Conservation (phyloP, 1,140 invertebrate species). For the Drosophila truncata region DNA sequence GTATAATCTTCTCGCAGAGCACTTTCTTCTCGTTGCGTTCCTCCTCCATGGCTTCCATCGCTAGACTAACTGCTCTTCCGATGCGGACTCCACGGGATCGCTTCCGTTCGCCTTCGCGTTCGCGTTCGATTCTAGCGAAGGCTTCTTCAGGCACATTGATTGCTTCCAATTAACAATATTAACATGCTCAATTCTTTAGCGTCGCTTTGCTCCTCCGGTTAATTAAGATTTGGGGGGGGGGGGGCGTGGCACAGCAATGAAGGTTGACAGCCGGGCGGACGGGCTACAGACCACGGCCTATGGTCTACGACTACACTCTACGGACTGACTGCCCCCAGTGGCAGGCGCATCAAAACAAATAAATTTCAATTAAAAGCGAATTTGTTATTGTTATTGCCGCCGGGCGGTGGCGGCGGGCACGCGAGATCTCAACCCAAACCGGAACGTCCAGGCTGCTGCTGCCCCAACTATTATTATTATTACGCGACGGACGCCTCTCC, state of each 20-base stretch:
- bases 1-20: conserved; percentile 92
- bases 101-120: conserved; percentile 50
- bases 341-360: conserved; percentile 59
- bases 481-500: conserved; percentile 17
- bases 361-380: conserved; percentile 79
- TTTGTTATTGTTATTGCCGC: conserved; percentile 41
- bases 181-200: conserved; percentile 27
- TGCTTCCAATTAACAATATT: conserved; percentile 68
- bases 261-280: not conserved
- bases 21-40: conserved; percentile 87
- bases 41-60: conserved; percentile 45
- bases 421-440: conserved; percentile 14
- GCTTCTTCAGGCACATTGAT: conserved; percentile 72
- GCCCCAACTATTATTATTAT: conserved; percentile 24
- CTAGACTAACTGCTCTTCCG: conserved; percentile 26
- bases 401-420: conserved; percentile 3
- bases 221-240: conserved; percentile 54
- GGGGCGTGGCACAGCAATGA: not conserved
- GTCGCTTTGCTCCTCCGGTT: conserved; percentile 39
- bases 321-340: conserved; percentile 33
- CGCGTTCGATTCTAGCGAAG: conserved; percentile 56
- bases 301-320: conserved; percentile 19
- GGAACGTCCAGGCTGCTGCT: conserved; percentile 2
- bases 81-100: conserved; percentile 48
- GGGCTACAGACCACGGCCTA: not conserved